Base-by-base conservation (phyloP, 2,113 vertebrate species). In the Glareola pratincola region DNA sequence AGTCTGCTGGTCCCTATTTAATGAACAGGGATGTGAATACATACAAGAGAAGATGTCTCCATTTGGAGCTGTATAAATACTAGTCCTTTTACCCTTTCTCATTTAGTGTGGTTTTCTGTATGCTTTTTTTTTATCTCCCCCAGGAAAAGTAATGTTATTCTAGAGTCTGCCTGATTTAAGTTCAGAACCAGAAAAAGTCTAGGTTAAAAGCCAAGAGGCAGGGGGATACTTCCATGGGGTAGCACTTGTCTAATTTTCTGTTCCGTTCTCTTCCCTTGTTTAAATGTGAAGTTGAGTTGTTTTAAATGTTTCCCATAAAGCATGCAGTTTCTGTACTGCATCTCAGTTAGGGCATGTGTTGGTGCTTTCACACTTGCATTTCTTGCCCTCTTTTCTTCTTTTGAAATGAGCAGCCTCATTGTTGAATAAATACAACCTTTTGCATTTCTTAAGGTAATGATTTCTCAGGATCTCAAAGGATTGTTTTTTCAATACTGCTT, bases 261-360 rank as follows among this genome's bases (percentile, higher is more conserved):
- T 94, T 96, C 14, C 23, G 10, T 95, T 94, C 27, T 94, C 39
- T 94, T 32, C 47, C 21, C 83, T 93, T 66, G 73, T 96, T 95
- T 95, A 73, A 95, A 88, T 86, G 81, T 86, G 71, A 91, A 90
- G 37, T 66, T 82, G 50, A 90, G 57, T 48, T 73, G 84, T 85
- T 96, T 77, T 84, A 63, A 50, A 47, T 78, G 63, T 87, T 79
- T 75, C 51, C 43, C 60, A 37, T 87, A 87, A 82, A 81, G 37
- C 50, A 57, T 51, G 82, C 75, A 72, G 78, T 66, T 82, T 32
- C 45, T 72, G 72, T n/a, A 54, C 67, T 80, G 85, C 72, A 56
- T 63, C 75, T 84, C 54, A 68, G 71, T 85, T 41, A 74, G 74
- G 90, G 12, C 76, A 12, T 56, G 53, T 85, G 66, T 76, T 82